Conservation (phyloP, 2,888 invertebrate genomes). For the Papilio gigon region DNA sequence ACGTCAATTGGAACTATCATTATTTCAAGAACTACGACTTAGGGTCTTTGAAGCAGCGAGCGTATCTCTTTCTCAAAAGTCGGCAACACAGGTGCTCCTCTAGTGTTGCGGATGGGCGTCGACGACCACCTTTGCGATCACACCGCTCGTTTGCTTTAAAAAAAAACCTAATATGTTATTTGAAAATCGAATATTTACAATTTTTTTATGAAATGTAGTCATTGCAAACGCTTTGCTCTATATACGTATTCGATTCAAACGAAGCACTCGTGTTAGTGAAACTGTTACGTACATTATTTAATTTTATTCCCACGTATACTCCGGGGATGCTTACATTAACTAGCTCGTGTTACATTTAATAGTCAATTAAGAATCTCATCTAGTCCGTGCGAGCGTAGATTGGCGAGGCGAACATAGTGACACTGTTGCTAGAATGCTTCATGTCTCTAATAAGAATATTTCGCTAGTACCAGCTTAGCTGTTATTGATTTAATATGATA, state of each 20-base stretch:
- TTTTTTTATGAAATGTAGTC: background rate
- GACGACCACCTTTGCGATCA: no score
- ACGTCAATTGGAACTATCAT: no score
- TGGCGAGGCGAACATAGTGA: slow-evolving; percentile 8
- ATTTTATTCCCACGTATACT: slow-evolving; percentile 12
- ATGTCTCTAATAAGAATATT: background rate
- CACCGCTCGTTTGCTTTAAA: no score
- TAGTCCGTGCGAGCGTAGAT: slow-evolving; percentile 25
- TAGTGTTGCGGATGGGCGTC: no score
- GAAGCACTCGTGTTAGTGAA: background rate
- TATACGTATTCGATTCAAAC: background rate
- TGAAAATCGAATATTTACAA: no score
- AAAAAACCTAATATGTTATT: no score
- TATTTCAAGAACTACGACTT: no score
- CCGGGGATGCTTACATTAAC: slow-evolving; percentile 14
- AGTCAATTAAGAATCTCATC: slow-evolving; percentile 36
- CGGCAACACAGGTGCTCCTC: no score
- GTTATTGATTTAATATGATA: no score
- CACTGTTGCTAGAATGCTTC: background rate
- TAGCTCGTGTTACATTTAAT: slow-evolving; percentile 31
- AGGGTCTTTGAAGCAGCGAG: no score
- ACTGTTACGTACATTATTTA: slow-evolving; percentile 18
- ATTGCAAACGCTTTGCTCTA: background rate
- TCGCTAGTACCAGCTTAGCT: no score
- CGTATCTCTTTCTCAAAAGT: no score